These are phyloP conservation scores for Steinernema khuongi DNA, from an alignment of 1,140 invertebrate species.

Conservation along the genomic window DNA sequence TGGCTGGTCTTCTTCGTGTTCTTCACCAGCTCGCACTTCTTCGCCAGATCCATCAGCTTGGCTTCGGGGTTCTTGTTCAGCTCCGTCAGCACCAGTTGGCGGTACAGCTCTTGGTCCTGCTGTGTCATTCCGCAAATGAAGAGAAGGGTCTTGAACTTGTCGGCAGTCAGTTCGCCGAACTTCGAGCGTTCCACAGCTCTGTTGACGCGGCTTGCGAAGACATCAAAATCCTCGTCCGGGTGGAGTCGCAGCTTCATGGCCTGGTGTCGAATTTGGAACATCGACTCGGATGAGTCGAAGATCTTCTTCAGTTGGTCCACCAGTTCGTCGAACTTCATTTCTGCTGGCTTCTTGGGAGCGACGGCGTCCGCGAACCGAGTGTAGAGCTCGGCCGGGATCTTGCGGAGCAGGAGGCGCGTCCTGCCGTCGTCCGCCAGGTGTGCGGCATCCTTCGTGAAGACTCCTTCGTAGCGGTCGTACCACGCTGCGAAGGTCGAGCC, in stretches of 20 bases:
- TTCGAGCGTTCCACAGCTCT: not conserved
- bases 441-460: not conserved
- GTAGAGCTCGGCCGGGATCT: not conserved
- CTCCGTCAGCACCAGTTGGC: not conserved
- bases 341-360: not conserved
- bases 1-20: not conserved
- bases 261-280: not conserved
- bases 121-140: not conserved
- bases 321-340: not conserved
- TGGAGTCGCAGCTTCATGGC: not conserved
- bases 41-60: not conserved
- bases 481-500: not conserved
- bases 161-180: not conserved
- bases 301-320: not conserved
- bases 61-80: not conserved
- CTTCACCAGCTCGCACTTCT: not conserved
- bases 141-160: not conserved
- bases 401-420: not conserved
- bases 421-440: not conserved
- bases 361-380: not conserved
- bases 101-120: not conserved
- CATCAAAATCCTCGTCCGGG: not conserved
- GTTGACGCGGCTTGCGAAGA: not conserved
- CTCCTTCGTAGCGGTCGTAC: not conserved
- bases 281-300: not conserved